Evolutionary conservation across 2,888 invertebrate genomes (phyloP), one percentile per base, ranked within the genome.

Genomic region (Sialis fuliginosa): DNA sequence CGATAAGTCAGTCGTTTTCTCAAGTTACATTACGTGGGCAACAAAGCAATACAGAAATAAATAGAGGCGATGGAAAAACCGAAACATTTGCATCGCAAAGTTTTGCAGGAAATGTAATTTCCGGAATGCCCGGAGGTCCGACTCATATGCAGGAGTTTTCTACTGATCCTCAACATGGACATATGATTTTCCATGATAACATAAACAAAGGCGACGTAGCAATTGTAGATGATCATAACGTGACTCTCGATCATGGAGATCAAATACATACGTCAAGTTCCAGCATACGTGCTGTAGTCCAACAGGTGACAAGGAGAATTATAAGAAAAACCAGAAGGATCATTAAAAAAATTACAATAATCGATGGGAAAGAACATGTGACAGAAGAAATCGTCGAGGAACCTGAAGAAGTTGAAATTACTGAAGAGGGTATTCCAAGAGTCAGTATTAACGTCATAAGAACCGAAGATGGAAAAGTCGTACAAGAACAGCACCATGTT

Each of bases 381-480:
- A 80, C 80, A 6, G 89, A 89, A 63, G 88, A 89, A 66, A 65
- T 88, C 1, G 70, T 88, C 40, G 89, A 89, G 58, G 88, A 88
- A 61, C 89, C 89, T 0, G 88, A 83, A 57, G 78, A 79, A 60
- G 67, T 82, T 5, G 81, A 83, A 64, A 69, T 81, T 7, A 72
- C 72, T 33, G 81, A 81, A 59, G 79, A 86, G 62, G 75, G 77
- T 54, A 75, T 81, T 54, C 82, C 82, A 1, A 69, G 77, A 54
- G 77, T 82, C 10, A 78, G 77, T 49, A 81, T 82, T 39, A 80
- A 75, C 56, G 75, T 79, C 12, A 62, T 75, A 0, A 70, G 70
- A 57, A 75, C 71, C 39, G 69, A 72, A 54, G 69, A 73, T 46
- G 72, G 68, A 9, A 63, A 66, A 50, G 62, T 67, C 41, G 63